Percentiles rank a stretch among this genome's conserved stretches.
phyloP scores from a whole-genome alignment of 1,140 invertebrate species.

The Patella vulgata region DNA sequence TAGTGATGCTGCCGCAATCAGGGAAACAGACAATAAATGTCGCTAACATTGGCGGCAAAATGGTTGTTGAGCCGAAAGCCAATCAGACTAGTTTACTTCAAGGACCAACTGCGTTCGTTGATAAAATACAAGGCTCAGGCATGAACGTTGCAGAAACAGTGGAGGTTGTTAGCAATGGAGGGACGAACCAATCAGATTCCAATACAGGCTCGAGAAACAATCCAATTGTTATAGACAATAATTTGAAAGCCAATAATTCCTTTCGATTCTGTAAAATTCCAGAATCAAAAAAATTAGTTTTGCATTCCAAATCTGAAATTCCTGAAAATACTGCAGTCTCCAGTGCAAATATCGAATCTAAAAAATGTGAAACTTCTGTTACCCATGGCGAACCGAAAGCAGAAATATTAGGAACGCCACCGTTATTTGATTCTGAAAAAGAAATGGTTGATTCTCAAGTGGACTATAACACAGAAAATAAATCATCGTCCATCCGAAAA shows the following conservation, averaged over 20 bases:
- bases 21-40: neutral
- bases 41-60: conserved; percentile 8
- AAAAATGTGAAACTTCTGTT: conserved; percentile 10
- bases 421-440: conserved; percentile 5
- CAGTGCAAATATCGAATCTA: conserved; percentile 1
- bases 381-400: neutral
- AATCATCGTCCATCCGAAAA: neutral
- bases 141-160: neutral
- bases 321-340: neutral
- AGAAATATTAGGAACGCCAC: neutral
- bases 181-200: too few relatives aligned
- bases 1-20: neutral
- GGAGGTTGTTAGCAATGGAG: neutral
- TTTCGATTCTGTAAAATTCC: conserved; percentile 27
- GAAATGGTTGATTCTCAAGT: neutral
- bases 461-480: neutral
- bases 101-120: too few relatives aligned
- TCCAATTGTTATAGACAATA: neutral
- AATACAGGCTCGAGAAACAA: too few relatives aligned
- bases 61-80: neutral
- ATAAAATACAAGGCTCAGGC: neutral
- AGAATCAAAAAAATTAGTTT: neutral
- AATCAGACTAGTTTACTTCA: too few relatives aligned
- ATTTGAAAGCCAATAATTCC: conserved; percentile 13
- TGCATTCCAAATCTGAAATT: neutral